phyloP scores from a whole-genome alignment of 1,140 invertebrate species.

The Epicauta chinensis region DNA sequence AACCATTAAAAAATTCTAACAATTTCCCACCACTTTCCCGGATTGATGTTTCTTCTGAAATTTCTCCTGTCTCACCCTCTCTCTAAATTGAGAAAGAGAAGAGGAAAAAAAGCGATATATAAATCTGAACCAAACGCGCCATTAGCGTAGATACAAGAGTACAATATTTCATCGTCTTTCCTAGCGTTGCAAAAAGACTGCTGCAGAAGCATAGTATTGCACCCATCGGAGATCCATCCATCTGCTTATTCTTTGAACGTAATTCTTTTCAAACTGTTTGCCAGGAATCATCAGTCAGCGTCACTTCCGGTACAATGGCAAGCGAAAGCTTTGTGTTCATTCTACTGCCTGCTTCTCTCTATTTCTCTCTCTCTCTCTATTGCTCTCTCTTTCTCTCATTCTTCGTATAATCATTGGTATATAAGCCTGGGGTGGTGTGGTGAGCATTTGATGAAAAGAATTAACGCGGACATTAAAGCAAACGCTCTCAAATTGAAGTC shows the following conservation, averaged over 20 bases:
- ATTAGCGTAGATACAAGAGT: slow-evolving; percentile 32
- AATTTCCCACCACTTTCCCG: too few relatives aligned
- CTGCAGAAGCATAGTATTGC: slow-evolving; percentile 21
- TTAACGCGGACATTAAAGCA: slow-evolving; percentile 24
- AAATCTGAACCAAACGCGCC: slow-evolving; percentile 31
- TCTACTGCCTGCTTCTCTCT: slow-evolving; percentile 19
- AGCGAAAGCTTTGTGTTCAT: slow-evolving; percentile 24
- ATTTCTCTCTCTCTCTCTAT: too few relatives aligned
- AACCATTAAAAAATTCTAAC: too few relatives aligned
- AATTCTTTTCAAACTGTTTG: slow-evolving; percentile 34
- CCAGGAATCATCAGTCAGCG: slow-evolving; percentile 37
- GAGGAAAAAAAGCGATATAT: slow-evolving; percentile 1
- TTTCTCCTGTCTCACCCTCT: too few relatives aligned
- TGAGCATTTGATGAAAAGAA: slow-evolving; percentile 14
- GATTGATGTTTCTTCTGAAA: too few relatives aligned
- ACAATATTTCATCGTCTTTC: slow-evolving; percentile 34
- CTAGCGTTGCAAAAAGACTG: slow-evolving; percentile 21
- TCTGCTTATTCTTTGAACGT: slow-evolving; percentile 32
- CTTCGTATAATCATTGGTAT: too few relatives aligned
- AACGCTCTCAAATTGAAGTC: slow-evolving; percentile 11
- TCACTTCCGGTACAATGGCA: slow-evolving; percentile 38
- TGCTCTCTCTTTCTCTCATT: too few relatives aligned
- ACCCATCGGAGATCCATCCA: slow-evolving; percentile 32
- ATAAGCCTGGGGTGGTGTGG: too few relatives aligned
- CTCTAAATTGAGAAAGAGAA: too few relatives aligned